Evolutionary conservation across 1,140 invertebrate species (phyloP).

Genomic region (Pogonomyrmex barbatus): DNA sequence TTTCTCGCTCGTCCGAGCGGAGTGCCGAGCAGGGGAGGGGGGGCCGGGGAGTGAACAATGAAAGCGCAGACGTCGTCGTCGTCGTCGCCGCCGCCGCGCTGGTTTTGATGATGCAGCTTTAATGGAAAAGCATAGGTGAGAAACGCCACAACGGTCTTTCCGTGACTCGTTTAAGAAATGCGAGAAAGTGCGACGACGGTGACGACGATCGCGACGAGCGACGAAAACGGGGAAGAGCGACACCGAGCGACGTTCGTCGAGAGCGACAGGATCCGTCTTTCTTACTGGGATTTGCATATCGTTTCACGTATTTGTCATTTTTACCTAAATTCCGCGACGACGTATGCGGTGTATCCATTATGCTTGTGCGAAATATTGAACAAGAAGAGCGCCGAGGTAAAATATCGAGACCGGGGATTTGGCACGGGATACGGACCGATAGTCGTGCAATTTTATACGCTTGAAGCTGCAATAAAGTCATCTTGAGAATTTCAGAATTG

Average conservation of each 20-base stretch:
- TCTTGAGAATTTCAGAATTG: neutral
- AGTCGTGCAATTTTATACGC: neutral
- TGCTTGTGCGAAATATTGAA: conserved; percentile 39
- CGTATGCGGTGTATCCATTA: conserved; percentile 44
- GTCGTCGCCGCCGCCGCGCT: conserved; percentile 14
- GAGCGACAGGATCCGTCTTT: conserved; percentile 27
- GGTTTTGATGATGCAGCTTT: conserved; percentile 52
- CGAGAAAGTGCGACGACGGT: neutral
- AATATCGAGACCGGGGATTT: conserved; percentile 15
- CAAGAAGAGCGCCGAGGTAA: neutral
- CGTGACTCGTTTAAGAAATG: conserved; percentile 52
- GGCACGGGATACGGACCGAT: conserved; percentile 27
- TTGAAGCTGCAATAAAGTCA: conserved; percentile 26
- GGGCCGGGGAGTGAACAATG: conserved; percentile 18
- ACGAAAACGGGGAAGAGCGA: neutral
- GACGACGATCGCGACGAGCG: neutral
- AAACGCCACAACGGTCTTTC: neutral
- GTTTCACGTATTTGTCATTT: conserved; percentile 58
- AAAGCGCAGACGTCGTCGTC: conserved; percentile 31
- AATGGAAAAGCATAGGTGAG: conserved; percentile 57
- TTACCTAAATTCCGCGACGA: conserved; percentile 40
- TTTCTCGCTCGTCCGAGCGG: conserved; percentile 10
- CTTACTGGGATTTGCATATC: conserved; percentile 52
- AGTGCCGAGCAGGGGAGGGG: neutral
- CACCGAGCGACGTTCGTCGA: neutral